phyloP scores from a whole-genome alignment of 2,113 vertebrate species.

The Myiozetetes cayanensis region DNA sequence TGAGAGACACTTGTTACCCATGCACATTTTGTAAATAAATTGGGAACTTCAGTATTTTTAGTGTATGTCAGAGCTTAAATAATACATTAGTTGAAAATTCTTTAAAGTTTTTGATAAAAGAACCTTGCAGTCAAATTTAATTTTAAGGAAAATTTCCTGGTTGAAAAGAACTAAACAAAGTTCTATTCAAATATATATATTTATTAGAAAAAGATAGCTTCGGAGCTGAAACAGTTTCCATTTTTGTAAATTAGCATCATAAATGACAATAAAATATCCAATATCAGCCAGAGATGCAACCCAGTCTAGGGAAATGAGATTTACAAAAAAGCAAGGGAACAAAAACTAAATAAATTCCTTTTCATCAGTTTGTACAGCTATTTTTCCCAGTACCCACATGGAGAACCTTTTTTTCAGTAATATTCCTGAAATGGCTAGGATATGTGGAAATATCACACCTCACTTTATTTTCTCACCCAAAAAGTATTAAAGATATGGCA shows the following conservation, averaged over 20 bases:
- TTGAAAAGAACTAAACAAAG: not conserved
- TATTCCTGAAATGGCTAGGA: not conserved
- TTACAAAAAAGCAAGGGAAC: not conserved
- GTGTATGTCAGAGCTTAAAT: not conserved
- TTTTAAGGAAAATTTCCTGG: not conserved
- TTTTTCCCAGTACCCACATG: not conserved
- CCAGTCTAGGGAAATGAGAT: not conserved
- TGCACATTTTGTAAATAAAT: not conserved
- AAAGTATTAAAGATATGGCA: not conserved
- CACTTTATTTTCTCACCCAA: not conserved
- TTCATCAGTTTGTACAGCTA: not conserved
- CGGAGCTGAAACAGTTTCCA: not conserved
- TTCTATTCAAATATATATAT: not conserved
- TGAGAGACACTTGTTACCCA: not conserved
- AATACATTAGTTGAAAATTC: not conserved
- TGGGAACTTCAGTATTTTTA: not conserved
- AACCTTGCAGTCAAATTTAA: not conserved
- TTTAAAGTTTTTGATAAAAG: not conserved
- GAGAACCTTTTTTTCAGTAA: not conserved
- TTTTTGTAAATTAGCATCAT: not conserved
- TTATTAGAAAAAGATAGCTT: not conserved
- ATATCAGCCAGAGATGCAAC: not conserved
- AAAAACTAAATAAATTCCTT: not conserved
- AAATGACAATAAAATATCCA: not conserved
- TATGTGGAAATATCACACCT: not conserved